Base-by-base conservation (phyloP, 2,113 vertebrate species). In the Aegypius monachus region DNA sequence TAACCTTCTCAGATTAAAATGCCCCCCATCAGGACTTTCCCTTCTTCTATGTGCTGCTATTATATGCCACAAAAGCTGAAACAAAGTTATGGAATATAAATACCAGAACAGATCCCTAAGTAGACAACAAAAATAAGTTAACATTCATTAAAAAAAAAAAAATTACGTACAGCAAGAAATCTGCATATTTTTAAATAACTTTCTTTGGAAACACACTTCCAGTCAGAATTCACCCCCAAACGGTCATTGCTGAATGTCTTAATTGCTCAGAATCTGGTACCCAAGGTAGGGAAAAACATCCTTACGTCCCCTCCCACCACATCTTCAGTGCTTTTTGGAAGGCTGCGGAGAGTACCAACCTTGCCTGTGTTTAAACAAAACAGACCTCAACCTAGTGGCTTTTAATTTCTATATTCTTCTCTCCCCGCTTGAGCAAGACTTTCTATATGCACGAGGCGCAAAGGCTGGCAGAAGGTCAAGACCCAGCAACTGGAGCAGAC, bases 101-200 rank as follows among this genome's bases (percentile, higher is more conserved):
- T 74, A 95, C 59, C 55, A 87, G 27, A 90, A 70, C 9, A 92
- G 59, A 82, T 72, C 65, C 81, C 84, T 72, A 96, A 72, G 55
- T 27, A 91, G 59, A 95, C 34, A 91, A 92, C 32, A 94, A 88
- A 97, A 98, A 97, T 97, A 98, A 98, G 78, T 97, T 97, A 97
- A 95, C 85, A 90, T 87, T 95, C 86, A 95, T 81, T 81, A 42
- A 25, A 42, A 61, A 70, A 93, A 88, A 96, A 96, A 88, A 96
- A 88, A 70, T 92, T 93, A 85, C 79, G 95, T 90, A 84, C 93
- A 98, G 96, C 96, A 98, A 94, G 81, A 92, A 85, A 94, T 91
- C 96, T 95, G 94, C 81, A 94, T 67, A 95, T 94, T 73, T 86
- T 82, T 62, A 96, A 97, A 97, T 90, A 59, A 58, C 87, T 89